A percentile compares a stretch with the other conserved stretches of the same genome.
These are phyloP conservation scores for Catocala nupta DNA, from an alignment of 2,888 invertebrate genomes.

Conservation along the genomic window DNA sequence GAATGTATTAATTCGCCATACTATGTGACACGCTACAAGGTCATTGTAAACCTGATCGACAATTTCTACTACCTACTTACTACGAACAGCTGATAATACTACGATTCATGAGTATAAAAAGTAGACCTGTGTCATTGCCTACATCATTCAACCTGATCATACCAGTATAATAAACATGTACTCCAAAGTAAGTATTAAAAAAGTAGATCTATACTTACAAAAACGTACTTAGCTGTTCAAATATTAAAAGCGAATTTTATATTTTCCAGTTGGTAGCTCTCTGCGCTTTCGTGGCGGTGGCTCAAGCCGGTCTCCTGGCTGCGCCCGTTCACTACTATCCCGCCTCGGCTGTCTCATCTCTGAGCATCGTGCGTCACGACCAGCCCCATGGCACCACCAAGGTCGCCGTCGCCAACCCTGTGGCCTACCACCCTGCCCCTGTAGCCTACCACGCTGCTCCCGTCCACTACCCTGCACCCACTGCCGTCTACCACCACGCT, in stretches of 20 bases:
- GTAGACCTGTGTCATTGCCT: conserved; percentile 49
- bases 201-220: not conserved
- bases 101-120: conserved; percentile 62
- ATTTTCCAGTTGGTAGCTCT: conserved; percentile 54
- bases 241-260: conserved; percentile 1
- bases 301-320: conserved; percentile 31
- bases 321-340: conserved; percentile 67
- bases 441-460: conserved; percentile 48
- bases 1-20: conserved; percentile 40
- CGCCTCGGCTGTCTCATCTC: conserved; percentile 66
- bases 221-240: conserved; percentile 37
- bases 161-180: conserved; percentile 60
- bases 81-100: conserved; percentile 39
- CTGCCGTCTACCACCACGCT: conserved; percentile 39
- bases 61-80: conserved; percentile 67
- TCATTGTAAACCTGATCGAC: conserved; percentile 42
- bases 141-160: conserved; percentile 54
- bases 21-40: conserved; percentile 30
- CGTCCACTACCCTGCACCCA: conserved; percentile 50
- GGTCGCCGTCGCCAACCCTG: conserved; percentile 43
- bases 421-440: conserved; percentile 44
- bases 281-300: conserved; percentile 18
- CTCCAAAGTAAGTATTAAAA: conserved; percentile 43
- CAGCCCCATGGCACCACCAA: conserved; percentile 52
- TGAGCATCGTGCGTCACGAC: conserved; percentile 60